Percentiles rank a stretch among this genome's conserved stretches.
Evolutionary conservation across 2,797 vertebrate species (phyloP).

Genomic region (Typhlichthys eigenmanni): DNA sequence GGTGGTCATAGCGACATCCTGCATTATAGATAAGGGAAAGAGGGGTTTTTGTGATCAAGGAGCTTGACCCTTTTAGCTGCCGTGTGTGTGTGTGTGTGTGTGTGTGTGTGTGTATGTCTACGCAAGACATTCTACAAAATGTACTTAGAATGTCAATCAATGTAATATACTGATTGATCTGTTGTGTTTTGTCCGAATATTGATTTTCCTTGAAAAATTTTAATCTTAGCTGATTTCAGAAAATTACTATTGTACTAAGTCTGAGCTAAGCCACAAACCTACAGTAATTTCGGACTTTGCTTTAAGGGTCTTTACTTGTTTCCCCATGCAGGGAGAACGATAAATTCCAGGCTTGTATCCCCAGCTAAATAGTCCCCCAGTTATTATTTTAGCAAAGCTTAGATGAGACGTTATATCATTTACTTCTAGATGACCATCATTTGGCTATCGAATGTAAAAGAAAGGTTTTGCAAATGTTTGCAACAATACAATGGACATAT

Average conservation of each 20-base stretch:
- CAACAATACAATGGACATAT: no score
- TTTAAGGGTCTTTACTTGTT: background rate
- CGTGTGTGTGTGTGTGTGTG: constrained; percentile 16
- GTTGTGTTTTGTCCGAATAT: constrained; percentile 6
- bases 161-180: background rate
- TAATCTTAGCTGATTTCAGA: background rate
- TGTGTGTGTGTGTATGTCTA: constrained; percentile 17
- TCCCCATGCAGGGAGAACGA: background rate
- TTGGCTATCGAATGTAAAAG: no score
- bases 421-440: no score
- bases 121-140: constrained; percentile 25
- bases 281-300: background rate
- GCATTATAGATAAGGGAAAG: constrained; percentile 63
- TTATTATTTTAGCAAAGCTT: no score
- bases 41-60: constrained; percentile 42
- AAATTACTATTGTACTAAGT: background rate
- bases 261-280: background rate
- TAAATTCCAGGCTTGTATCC: no score
- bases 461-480: no score
- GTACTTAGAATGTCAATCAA: constrained; percentile 25
- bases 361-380: no score
- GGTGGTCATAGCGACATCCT: constrained; percentile 43
- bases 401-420: no score
- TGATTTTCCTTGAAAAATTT: no score
- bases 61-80: constrained; percentile 45